phyloP scores from a whole-genome alignment of 1,140 invertebrate species.

The Drosophila melanogaster region Release_6_plus_ISO1_MT NC_004354.4:21319501-21320000 shows the following conservation, averaged over 20 bases:
- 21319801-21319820: slow-evolving; percentile 27
- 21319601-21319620: not conserved
- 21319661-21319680: slow-evolving; percentile 13
- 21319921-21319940: slow-evolving; percentile 50
- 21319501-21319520: no score
- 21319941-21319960: slow-evolving; percentile 63
- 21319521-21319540: no score
- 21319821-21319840: slow-evolving; percentile 35
- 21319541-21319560: no score
- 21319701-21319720: not conserved
- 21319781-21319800: not conserved
- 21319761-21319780: not conserved
- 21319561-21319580: not conserved
- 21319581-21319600: not conserved
- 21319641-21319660: not conserved
- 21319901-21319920: slow-evolving; percentile 79
- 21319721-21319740: not conserved
- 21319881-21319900: slow-evolving; percentile 78
- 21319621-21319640: not conserved
- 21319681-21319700: not conserved
- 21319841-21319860: slow-evolving; percentile 69
- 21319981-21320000: slow-evolving; percentile 60
- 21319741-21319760: slow-evolving; percentile 6
- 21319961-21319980: slow-evolving; percentile 54
- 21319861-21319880: slow-evolving; percentile 53